These are phyloP conservation scores for Saxidomus purpurata DNA, from an alignment of 1,140 invertebrate genomes.

Conservation along the genomic window DNA sequence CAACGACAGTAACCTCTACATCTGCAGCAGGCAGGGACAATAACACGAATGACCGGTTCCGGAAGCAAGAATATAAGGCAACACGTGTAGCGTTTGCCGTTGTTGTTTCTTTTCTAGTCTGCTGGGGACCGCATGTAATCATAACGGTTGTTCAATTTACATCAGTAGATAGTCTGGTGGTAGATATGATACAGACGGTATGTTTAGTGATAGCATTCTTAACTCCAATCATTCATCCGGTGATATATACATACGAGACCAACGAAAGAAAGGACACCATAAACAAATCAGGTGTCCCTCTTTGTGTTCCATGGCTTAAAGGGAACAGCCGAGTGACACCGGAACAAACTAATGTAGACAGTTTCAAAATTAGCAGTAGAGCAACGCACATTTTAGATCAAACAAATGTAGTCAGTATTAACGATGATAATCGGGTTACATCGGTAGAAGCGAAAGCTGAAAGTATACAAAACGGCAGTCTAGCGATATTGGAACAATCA, in stretches of 20 bases:
- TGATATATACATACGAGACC: conserved; percentile 48
- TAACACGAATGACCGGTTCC: background rate
- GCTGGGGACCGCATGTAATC: conserved; percentile 42
- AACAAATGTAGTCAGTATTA: background rate
- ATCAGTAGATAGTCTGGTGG: background rate
- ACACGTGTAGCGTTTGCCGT: conserved; percentile 36
- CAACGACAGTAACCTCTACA: background rate
- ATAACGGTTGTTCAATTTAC: conserved; percentile 35
- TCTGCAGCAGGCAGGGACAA: background rate
- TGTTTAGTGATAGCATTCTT: conserved; percentile 29
- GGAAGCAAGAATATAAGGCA: conserved; percentile 24
- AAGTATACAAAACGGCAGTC: no score
- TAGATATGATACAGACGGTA: conserved; percentile 29
- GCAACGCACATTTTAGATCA: background rate
- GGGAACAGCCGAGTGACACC: conserved; percentile 5
- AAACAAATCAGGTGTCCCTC: background rate
- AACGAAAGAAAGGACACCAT: background rate
- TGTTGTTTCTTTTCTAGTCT: conserved; percentile 30
- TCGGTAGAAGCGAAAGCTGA: no score
- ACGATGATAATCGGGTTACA: no score
- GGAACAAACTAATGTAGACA: conserved; percentile 17
- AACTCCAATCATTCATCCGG: conserved; percentile 44
- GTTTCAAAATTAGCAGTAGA: background rate
- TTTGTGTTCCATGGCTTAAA: conserved; percentile 2
- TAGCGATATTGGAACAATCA: no score